A percentile compares a stretch with the other conserved stretches of the same genome.
Conservation (phyloP, 2,797 vertebrate species). For the Tapirus indicus region DNA sequence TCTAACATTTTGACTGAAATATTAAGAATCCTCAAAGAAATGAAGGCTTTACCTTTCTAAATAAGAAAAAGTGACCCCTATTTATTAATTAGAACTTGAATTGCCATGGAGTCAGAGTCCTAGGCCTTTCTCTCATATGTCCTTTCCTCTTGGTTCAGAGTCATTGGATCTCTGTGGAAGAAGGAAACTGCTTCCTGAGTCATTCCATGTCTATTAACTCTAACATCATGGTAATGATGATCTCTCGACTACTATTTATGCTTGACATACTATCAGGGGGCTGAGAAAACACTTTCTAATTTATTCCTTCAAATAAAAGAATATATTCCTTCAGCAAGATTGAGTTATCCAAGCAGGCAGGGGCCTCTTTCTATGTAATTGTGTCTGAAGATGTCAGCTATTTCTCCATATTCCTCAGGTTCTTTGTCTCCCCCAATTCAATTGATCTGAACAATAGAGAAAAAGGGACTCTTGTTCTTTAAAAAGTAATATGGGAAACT, state of each 20-base stretch:
- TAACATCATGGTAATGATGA: background rate
- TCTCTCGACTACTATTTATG: background rate
- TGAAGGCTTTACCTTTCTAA: background rate
- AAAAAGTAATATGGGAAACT: background rate
- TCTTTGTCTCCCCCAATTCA: background rate
- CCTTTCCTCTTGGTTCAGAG: background rate
- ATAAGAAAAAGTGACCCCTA: background rate
- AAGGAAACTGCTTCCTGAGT: background rate
- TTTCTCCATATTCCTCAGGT: background rate
- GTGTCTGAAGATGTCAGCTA: background rate
- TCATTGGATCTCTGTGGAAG: background rate
- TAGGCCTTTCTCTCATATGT: background rate
- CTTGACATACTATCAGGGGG: background rate
- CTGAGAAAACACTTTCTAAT: background rate
- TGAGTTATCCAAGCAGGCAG: background rate
- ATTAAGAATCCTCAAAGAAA: background rate
- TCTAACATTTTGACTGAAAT: background rate
- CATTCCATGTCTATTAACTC: background rate
- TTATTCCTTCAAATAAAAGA: background rate
- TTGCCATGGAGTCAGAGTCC: background rate
- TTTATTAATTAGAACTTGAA: background rate
- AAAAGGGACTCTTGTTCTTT: background rate
- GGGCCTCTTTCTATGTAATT: background rate
- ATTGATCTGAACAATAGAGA: background rate
- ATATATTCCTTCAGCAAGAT: background rate